phyloP scores from a whole-genome alignment of 2,113 vertebrate species.

The Azemiops feae region DNA sequence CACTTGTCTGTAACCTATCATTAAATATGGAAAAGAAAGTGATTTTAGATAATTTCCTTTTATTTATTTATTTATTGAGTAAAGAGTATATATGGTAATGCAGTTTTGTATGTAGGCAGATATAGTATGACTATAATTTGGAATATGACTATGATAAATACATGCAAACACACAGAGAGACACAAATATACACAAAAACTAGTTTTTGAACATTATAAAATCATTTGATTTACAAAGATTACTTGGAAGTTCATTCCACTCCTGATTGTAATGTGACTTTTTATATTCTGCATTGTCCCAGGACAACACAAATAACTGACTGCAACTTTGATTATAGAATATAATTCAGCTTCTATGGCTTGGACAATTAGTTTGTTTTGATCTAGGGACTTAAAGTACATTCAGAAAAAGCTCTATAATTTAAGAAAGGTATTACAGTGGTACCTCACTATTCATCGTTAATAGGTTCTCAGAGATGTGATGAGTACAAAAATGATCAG shows the following conservation, averaged over 20 bases:
- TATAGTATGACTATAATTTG: not conserved
- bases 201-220: not conserved
- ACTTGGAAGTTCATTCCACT: not conserved
- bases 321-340: constrained; percentile 12
- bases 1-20: not conserved
- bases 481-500: too few species aligned
- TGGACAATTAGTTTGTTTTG: constrained; percentile 28
- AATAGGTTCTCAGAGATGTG: too few species aligned
- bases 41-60: not conserved
- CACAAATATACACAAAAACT: not conserved
- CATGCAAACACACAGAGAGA: not conserved
- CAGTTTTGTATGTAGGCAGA: not conserved
- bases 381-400: constrained; percentile 20
- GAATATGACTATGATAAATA: not conserved
- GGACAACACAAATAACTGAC: not conserved
- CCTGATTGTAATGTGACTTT: constrained; percentile 4
- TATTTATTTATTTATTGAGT: not conserved
- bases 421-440: not conserved
- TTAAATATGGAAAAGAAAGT: not conserved
- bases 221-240: not conserved
- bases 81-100: not conserved
- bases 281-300: constrained; percentile 3
- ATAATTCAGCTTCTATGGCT: constrained; percentile 9
- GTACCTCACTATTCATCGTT: too few species aligned
- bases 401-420: constrained; percentile 1